Percentiles rank a stretch among this genome's conserved stretches.
Conservation (phyloP, 2,113 vertebrate genomes). For the Cavia aperea region DNA sequence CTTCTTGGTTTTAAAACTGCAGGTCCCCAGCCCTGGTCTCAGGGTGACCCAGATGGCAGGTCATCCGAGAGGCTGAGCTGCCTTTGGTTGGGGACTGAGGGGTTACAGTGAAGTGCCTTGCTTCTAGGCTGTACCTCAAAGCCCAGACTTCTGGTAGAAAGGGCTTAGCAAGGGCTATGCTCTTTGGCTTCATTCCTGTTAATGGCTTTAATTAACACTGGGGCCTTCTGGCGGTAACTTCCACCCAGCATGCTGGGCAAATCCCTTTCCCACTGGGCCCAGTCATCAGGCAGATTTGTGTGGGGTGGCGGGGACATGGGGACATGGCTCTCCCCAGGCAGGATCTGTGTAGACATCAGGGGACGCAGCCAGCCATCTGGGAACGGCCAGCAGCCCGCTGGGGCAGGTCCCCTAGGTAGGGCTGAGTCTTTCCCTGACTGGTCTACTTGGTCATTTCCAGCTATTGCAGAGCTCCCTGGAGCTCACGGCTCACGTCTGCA, state of each 20-base stretch:
- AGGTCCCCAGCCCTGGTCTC: neutral
- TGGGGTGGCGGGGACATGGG: neutral
- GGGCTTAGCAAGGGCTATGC: neutral
- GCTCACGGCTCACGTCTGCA: neutral
- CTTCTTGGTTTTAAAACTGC: neutral
- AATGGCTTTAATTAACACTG: slow-evolving; percentile 57
- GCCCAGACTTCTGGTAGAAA: neutral
- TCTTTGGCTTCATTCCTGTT: slow-evolving; percentile 4
- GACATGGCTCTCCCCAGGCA: neutral
- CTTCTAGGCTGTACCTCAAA: neutral
- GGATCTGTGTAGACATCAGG: neutral
- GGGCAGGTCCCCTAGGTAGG: neutral
- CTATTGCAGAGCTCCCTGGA: neutral
- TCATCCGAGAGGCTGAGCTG: neutral
- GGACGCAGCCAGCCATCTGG: neutral
- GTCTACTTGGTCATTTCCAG: neutral
- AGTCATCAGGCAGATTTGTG: slow-evolving; percentile 36
- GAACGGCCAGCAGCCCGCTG: neutral
- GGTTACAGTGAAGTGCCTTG: neutral
- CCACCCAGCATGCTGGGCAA: slow-evolving; percentile 50
- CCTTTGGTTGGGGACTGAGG: neutral
- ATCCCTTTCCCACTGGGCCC: slow-evolving; percentile 49
- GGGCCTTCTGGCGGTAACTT: slow-evolving; percentile 50
- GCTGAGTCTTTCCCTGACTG: neutral
- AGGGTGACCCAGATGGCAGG: neutral